Base-by-base conservation (phyloP, 1,140 invertebrate species). In the Drosophila varians region DNA sequence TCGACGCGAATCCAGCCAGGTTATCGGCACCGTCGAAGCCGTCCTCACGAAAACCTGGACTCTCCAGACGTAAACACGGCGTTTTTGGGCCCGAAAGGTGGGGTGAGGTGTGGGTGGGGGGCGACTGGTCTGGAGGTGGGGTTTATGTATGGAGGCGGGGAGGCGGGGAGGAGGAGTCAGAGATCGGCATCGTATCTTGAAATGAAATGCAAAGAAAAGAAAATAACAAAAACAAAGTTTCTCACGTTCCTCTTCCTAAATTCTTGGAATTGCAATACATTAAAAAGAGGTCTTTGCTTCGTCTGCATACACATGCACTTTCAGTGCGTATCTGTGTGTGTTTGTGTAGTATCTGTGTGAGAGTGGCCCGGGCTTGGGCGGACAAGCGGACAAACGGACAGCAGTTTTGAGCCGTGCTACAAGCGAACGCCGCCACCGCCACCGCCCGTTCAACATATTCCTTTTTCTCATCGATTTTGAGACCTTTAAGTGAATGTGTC, bases 231-330 rank as follows among this genome's bases (percentile, higher is more conserved):
- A 90, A 90, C 89, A 89, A 90, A 90, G 89, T 90, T 90, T 90
- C 89, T 90, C 89, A 90, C 89, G 89, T 90, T 90, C 89, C 80
- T 90, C 84, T 90, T 90, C 89, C 89, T 87, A 90, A 90, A 90
- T 90, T 90, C 89, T 90, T 90, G 89, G 89, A 90, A 90, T 90
- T 90, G 89, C 89, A 90, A 90, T 90, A 90, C 89, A 90, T 90
- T 90, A 90, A 90, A 90, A 89, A 90, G 89, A 90, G 77, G 88
- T 90, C 88, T 90, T 71, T 83, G 74, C 82, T 89, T 76, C 82
- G 80, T 80, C 82, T 86, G 70, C 72, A 74, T 74, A 74, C 69
- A 72, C 21, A 72, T 72, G 68, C 57, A 66, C 57, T 53, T 43
- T 28, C 21, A 47, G 61, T 68, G 56, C 38, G 47, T 60, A 45